Evolutionary conservation across 2,113 vertebrate genomes (phyloP).

Genomic region (Trichechus manatus): DNA sequence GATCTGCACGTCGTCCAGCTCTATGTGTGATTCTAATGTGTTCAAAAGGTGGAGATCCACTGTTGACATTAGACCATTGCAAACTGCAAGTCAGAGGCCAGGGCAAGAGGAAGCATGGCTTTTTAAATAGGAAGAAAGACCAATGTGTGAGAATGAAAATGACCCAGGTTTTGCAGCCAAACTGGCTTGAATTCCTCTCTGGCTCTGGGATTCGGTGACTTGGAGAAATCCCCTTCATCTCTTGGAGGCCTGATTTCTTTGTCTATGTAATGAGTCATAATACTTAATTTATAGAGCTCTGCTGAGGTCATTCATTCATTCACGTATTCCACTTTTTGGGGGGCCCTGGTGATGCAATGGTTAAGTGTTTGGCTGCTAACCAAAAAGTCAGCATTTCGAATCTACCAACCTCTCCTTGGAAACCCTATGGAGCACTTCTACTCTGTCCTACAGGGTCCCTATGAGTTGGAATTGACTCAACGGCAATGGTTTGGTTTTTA

Average conservation of each 20-base stretch:
- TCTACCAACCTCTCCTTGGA: too few relatives aligned
- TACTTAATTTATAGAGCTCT: background rate
- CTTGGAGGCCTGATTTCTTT: background rate
- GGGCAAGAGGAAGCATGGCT: background rate
- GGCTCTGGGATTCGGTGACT: background rate
- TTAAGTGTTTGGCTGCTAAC: too few relatives aligned
- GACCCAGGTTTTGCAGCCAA: background rate
- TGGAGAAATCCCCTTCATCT: conserved; percentile 17
- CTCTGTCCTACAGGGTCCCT: too few relatives aligned
- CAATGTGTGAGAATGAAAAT: background rate
- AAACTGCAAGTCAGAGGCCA: background rate
- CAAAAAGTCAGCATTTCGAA: too few relatives aligned
- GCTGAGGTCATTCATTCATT: background rate
- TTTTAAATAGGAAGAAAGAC: conserved; percentile 61
- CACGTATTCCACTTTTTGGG: background rate
- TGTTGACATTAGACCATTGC: background rate
- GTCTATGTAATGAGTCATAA: background rate
- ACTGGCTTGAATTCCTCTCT: background rate
- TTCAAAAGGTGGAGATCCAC: background rate
- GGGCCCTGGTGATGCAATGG: background rate
- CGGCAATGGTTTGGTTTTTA: too few relatives aligned
- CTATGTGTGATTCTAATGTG: background rate
- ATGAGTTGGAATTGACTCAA: too few relatives aligned
- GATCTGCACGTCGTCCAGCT: background rate
- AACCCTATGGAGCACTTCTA: too few relatives aligned